These are phyloP conservation scores for Tympanoctomys barrerae DNA, from an alignment of 2,797 vertebrate genomes.

Conservation along the genomic window DNA sequence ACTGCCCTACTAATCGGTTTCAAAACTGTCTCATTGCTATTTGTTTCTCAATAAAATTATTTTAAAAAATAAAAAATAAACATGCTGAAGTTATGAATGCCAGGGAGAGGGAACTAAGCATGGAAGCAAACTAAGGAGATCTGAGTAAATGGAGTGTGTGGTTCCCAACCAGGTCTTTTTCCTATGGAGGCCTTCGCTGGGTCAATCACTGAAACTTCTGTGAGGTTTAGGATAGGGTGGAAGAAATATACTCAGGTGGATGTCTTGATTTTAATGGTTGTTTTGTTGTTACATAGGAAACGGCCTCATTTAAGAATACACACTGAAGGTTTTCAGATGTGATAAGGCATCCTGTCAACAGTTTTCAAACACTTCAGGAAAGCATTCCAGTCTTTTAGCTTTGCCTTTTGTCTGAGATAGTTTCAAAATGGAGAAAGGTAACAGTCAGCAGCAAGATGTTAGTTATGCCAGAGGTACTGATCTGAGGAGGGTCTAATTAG, in stretches of 20 bases:
- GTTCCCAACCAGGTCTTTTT: not conserved
- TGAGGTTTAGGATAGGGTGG: not conserved
- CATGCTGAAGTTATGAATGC: not conserved
- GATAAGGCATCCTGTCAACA: not conserved
- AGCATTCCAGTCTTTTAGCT: not conserved
- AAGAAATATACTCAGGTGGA: not conserved
- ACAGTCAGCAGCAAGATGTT: not conserved
- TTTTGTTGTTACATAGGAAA: not conserved
- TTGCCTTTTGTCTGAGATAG: not conserved
- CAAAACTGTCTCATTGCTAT: no score
- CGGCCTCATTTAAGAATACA: constrained; percentile 14
- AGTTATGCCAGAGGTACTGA: not conserved
- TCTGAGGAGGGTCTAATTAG: not conserved
- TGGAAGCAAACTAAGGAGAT: not conserved
- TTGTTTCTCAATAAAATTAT: no score
- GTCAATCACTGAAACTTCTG: not conserved
- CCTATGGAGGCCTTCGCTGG: not conserved
- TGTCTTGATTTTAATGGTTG: not conserved
- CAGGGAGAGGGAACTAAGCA: constrained; percentile 26
- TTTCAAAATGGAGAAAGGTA: constrained; percentile 29
- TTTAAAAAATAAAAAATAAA: not conserved
- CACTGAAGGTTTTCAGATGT: not conserved
- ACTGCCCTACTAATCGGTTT: no score
- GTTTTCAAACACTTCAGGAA: constrained; percentile 35
- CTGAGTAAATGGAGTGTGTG: not conserved